Percentiles rank a stretch among this genome's conserved stretches.
These are phyloP conservation scores for Cladorhizidae sp. DNA, from an alignment of 37 sponge, comb jelly and placozoan species.

Conservation along the genomic window DNA sequence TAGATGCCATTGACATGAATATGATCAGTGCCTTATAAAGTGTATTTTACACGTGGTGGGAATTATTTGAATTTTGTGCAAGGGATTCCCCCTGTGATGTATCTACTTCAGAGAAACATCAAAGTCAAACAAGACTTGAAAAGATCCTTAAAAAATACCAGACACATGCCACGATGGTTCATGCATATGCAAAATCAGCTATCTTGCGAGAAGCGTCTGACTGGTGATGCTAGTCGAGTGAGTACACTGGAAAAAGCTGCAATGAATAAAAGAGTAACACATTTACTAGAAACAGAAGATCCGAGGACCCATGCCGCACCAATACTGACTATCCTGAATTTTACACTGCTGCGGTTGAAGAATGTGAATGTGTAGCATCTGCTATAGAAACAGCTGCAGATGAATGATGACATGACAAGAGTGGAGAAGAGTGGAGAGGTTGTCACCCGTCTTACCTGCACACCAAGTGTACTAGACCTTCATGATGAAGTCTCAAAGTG, in stretches of 20 bases:
- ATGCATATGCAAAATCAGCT: constrained; percentile 32
- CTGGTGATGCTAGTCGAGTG: constrained; percentile 9
- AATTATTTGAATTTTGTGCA: constrained; percentile 53
- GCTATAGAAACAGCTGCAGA: constrained; percentile 15
- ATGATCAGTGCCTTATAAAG: constrained; percentile 39
- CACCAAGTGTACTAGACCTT: constrained; percentile 21
- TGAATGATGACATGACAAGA: constrained; percentile 33
- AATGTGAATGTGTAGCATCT: constrained; percentile 5
- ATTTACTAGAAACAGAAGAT: too few species aligned
- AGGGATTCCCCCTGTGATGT: constrained; percentile 21
- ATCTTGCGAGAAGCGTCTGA: constrained; percentile 42
- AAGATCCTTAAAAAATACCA: constrained; percentile 32
- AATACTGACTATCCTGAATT: constrained; percentile 4
- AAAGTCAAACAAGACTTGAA: constrained; percentile 23
- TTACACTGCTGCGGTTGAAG: not conserved
- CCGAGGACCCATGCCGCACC: constrained; percentile 11
- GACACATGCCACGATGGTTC: constrained; percentile 29
- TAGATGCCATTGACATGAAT: constrained; percentile 43
- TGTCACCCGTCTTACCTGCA: constrained; percentile 38
- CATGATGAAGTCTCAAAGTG: constrained; percentile 4
- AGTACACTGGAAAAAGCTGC: constrained; percentile 1
- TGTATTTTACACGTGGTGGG: constrained; percentile 37
- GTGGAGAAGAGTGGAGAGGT: constrained; percentile 29
- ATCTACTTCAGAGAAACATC: constrained; percentile 38
- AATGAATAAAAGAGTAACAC: constrained; percentile 16